Base-by-base conservation (phyloP, 2,888 invertebrate species). In the Cremastinae sp. region DNA sequence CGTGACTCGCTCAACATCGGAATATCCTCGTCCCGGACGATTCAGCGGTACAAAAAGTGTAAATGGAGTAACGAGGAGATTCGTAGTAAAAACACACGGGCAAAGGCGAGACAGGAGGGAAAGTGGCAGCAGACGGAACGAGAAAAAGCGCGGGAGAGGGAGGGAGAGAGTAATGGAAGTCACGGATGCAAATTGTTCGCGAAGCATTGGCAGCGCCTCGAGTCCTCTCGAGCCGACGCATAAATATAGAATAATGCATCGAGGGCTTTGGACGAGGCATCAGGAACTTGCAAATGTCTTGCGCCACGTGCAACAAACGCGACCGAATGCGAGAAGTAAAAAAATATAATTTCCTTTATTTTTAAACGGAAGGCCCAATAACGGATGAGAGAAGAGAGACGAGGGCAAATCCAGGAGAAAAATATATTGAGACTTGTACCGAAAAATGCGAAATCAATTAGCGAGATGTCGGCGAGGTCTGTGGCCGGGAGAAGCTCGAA, bases 381-480 rank as follows among this genome's bases (percentile, higher is more conserved):
- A 9, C 14, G 41, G 12, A n/a, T n/a, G n/a, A n/a, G n/a, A n/a
- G n/a, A n/a, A n/a, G 45, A 28, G 43, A 41, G 36, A 51, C 54
- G 54, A 38, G 45, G 16, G 41, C 28, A 10, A 68, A 68, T 62
- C 53, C 54, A 62, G 62, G 45, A 12, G 28, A 75, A 49, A 16
- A 41, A 16, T 38, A n/a, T n/a, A n/a, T n/a, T n/a, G 62, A 43
- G 14, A 38, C 47, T 62, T 22, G 54, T 73, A 65, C 68, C 56
- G 68, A 80, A 80, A 28, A 84, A 82, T 84, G 79, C 80, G 83
- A 81, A 83, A 85, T 82, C 83, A 82, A 84, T 84, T 85, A 83
- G 79, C 73, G 74, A 64, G 22, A 75, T 78, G 82, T 81, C 78
- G 80, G 75, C 56, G 56, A 72, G n/a, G 45, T 81, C 75, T 79